Conservation (phyloP, 1,140 invertebrate species). For the Cataglyphis hispanica region DNA sequence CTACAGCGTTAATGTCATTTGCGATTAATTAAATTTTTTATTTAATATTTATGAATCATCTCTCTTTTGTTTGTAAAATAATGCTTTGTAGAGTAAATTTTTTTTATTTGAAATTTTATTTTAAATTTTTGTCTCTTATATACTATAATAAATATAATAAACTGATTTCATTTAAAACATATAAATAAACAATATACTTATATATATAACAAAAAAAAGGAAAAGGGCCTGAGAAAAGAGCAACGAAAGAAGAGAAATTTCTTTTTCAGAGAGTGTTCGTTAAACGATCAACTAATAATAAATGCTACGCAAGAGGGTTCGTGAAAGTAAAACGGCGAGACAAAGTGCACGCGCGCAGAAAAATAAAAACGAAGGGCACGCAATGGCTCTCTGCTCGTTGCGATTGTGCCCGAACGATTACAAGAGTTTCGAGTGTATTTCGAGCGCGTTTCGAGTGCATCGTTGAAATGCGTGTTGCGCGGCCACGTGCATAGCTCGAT, state of each 20-base stretch:
- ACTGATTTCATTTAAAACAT: too few species aligned
- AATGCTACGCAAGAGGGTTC: not conserved
- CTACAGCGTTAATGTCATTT: not conserved
- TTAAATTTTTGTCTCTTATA: too few species aligned
- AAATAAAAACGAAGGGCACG: constrained; percentile 36
- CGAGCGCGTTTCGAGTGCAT: constrained; percentile 27
- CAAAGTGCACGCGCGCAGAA: constrained; percentile 29
- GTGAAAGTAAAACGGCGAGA: constrained; percentile 56
- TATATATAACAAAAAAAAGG: not conserved
- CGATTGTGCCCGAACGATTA: constrained; percentile 35
- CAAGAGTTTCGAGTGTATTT: constrained; percentile 36
- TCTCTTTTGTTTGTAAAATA: not conserved
- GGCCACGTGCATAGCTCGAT: constrained; percentile 28
- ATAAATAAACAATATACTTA: too few species aligned
- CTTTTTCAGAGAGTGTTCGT: constrained; percentile 24
- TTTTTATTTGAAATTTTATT: not conserved
- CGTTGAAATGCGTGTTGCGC: constrained; percentile 24
- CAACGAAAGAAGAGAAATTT: constrained; percentile 27
- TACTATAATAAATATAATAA: too few species aligned
- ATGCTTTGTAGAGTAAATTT: not conserved
- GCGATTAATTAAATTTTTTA: not conserved
- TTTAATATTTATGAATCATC: not conserved
- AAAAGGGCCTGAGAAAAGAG: not conserved
- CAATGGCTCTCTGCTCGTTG: not conserved
- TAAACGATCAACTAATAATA: constrained; percentile 41